Percentiles rank a stretch among this genome's conserved stretches.
phyloP scores from a whole-genome alignment of 2,113 vertebrate species.

The Vimba vimba region DNA sequence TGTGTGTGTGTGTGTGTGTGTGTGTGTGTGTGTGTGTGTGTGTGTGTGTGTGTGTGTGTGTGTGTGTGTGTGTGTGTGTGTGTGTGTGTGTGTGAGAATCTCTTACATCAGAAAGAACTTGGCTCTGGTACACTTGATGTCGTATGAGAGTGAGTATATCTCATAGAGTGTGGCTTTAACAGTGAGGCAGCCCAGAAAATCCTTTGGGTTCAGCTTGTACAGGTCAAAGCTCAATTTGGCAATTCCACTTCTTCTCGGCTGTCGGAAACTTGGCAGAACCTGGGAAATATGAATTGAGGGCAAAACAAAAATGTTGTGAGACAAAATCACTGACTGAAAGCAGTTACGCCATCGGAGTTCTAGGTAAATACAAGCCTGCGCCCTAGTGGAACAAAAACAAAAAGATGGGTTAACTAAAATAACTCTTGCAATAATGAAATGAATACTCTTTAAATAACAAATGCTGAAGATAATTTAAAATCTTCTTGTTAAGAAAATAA shows the following conservation, averaged over 20 bases:
- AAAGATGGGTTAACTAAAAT: background rate
- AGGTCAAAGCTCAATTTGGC: conserved; percentile 83
- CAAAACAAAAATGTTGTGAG: background rate
- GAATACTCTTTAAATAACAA: background rate
- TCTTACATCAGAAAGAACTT: conserved; percentile 79
- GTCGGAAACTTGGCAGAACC: conserved; percentile 48
- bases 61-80: too few species aligned
- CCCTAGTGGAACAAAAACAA: conserved; percentile 1
- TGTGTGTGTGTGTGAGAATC: too few species aligned
- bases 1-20: too few species aligned
- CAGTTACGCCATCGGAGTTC: background rate
- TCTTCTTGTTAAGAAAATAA: background rate
- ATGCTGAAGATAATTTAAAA: background rate
- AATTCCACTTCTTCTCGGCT: conserved; percentile 78
- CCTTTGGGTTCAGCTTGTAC: conserved; percentile 83
- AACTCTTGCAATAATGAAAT: background rate
- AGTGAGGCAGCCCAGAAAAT: conserved; percentile 84
- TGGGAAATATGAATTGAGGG: conserved; percentile 5
- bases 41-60: too few species aligned
- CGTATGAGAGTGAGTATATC: conserved; percentile 81
- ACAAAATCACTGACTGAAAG: background rate
- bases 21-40: too few species aligned
- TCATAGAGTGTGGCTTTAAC: conserved; percentile 84
- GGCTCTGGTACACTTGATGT: conserved; percentile 79
- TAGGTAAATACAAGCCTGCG: background rate